Conservation (phyloP, 2,113 vertebrate genomes). For the Albula goreensis region DNA sequence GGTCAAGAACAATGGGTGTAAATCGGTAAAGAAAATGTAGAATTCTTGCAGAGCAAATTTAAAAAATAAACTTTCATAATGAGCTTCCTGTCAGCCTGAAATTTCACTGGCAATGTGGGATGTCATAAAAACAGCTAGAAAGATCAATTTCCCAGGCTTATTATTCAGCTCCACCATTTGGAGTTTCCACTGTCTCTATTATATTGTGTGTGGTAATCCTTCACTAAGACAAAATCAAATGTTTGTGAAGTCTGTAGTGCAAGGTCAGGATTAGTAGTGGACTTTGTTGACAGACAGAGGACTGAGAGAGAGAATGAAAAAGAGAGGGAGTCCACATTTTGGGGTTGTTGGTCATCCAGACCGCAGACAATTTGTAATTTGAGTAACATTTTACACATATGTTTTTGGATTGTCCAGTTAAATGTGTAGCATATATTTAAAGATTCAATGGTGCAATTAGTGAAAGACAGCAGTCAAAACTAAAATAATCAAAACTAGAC, state of each 20-base stretch:
- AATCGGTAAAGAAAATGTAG: not conserved
- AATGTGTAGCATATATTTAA: no score
- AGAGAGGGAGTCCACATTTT: no score
- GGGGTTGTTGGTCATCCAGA: no score
- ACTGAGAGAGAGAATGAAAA: not conserved
- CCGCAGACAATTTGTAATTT: no score
- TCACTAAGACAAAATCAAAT: not conserved
- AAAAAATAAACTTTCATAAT: slow-evolving; percentile 23
- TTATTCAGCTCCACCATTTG: slow-evolving; percentile 10
- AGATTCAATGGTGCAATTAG: no score
- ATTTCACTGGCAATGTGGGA: not conserved
- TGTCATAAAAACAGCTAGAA: slow-evolving; percentile 1
- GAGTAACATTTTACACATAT: no score
- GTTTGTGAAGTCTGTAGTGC: not conserved
- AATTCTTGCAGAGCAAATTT: slow-evolving; percentile 8
- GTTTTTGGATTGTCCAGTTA: no score
- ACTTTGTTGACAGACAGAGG: not conserved
- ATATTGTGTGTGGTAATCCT: not conserved
- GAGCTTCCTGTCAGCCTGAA: slow-evolving; percentile 7
- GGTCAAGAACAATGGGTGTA: slow-evolving; percentile 16
- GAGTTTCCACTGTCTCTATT: not conserved
- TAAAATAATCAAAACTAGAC: not conserved
- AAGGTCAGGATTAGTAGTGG: not conserved
- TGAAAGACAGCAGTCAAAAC: no score
- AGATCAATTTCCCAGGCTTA: not conserved